Evolutionary conservation across 2,797 vertebrate genomes (phyloP).

Genomic region (Pachyuromys duprasi): DNA sequence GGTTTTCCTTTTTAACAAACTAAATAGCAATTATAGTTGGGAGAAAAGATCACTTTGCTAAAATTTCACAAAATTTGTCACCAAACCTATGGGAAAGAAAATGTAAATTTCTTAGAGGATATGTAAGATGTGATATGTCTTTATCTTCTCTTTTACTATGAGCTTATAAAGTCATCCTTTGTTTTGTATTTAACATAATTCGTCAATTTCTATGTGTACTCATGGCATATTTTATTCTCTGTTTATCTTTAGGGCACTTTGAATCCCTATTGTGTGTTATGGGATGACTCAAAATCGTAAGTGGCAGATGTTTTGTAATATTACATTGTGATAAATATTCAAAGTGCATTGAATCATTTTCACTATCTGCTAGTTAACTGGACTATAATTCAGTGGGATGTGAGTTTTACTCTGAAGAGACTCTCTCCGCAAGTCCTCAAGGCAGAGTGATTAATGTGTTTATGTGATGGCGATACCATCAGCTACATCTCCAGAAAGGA

Average conservation of each 20-base stretch:
- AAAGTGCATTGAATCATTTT: slow-evolving; percentile 65
- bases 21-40: not conserved
- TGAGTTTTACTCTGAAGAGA: slow-evolving; percentile 14
- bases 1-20: not conserved
- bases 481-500: not conserved
- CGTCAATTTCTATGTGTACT: not conserved
- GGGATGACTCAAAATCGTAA: slow-evolving; percentile 98
- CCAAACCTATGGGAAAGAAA: not conserved
- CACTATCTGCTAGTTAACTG: not conserved
- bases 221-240: slow-evolving; percentile 57
- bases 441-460: slow-evolving; percentile 25
- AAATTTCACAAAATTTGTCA: not conserved
- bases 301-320: slow-evolving; percentile 87
- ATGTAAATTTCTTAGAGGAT: not conserved
- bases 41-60: slow-evolving; percentile 10
- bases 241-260: slow-evolving; percentile 94
- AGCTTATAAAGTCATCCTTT: not conserved
- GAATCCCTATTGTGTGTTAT: slow-evolving; percentile 98
- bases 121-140: not conserved
- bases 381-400: slow-evolving; percentile 41
- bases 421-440: not conserved
- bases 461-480: not conserved
- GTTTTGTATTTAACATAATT: slow-evolving; percentile 23
- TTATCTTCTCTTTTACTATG: not conserved
- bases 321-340: slow-evolving; percentile 76